phyloP scores from a whole-genome alignment of 64 coral and sea anemone species.

The Porites australiensis region DNA sequence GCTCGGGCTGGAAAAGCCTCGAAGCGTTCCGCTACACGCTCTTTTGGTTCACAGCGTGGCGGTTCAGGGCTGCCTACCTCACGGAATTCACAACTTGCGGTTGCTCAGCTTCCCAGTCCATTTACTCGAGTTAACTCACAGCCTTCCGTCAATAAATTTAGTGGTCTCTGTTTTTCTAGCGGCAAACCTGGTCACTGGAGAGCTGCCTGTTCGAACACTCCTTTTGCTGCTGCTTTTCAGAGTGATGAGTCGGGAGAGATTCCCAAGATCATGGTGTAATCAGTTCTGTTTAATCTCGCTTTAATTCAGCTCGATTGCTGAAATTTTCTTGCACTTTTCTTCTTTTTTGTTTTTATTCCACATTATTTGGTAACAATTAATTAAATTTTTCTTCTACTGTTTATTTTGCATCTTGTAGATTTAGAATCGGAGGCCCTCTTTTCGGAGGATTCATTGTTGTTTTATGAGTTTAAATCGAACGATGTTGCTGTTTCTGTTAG shows the following conservation, averaged over 20 bases:
- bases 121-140: not conserved
- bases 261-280: not conserved
- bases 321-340: not conserved
- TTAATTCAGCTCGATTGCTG: not conserved
- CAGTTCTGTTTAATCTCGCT: not conserved
- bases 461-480: constrained; percentile 34
- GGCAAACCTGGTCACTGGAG: constrained; percentile 10
- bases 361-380: not conserved
- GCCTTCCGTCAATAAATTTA: not conserved
- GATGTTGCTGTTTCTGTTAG: not conserved
- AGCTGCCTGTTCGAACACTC: not conserved
- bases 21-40: not conserved
- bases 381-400: not conserved
- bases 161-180: not conserved
- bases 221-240: not conserved
- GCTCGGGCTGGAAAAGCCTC: not conserved
- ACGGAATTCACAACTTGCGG: not conserved
- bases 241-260: not conserved
- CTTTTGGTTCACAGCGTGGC: not conserved
- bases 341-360: not conserved
- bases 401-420: not conserved
- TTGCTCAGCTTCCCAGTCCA: not conserved
- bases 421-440: not conserved
- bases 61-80: not conserved
- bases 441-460: not conserved